A percentile compares a stretch with the other conserved stretches of the same genome.
Conservation (phyloP, 2,797 vertebrate species). For the Poeciliopsis infans region DNA sequence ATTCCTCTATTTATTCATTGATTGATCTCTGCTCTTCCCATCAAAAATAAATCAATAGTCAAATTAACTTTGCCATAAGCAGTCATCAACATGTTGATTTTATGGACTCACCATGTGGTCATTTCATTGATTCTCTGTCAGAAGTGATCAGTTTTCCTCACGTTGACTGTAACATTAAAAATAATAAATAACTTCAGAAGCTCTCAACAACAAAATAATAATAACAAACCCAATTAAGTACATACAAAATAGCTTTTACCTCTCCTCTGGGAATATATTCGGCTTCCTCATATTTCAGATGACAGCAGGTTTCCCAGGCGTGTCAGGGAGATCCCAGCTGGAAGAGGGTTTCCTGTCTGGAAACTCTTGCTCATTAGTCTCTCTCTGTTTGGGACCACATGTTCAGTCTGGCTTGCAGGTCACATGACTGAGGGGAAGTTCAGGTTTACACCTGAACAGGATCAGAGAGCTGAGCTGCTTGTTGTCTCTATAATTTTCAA, state of each 20-base stretch:
- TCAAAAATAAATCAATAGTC: neutral
- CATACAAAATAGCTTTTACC: constrained; percentile 40
- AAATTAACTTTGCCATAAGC: neutral
- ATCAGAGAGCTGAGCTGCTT: neutral
- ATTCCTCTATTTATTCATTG: no score
- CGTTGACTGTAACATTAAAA: constrained; percentile 27
- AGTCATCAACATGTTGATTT: neutral
- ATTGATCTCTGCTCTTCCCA: neutral
- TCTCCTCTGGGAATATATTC: constrained; percentile 14
- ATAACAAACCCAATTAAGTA: neutral
- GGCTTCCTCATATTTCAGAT: constrained; percentile 15
- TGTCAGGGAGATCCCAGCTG: constrained; percentile 6
- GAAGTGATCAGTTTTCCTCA: constrained; percentile 35
- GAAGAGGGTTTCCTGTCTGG: constrained; percentile 7
- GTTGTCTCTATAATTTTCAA: neutral
- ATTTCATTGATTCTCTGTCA: constrained; percentile 48
- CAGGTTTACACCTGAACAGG: neutral
- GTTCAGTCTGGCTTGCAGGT: constrained; percentile 33
- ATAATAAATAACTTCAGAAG: neutral
- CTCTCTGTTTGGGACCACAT: constrained; percentile 44
- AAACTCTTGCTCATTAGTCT: constrained; percentile 8
- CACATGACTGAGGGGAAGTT: constrained; percentile 43
- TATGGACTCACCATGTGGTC: constrained; percentile 66
- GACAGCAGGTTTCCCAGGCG: neutral
- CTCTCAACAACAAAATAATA: neutral